Evolutionary conservation across 2,888 invertebrate species (phyloP).

Genomic region (Andrena flavipes): DNA sequence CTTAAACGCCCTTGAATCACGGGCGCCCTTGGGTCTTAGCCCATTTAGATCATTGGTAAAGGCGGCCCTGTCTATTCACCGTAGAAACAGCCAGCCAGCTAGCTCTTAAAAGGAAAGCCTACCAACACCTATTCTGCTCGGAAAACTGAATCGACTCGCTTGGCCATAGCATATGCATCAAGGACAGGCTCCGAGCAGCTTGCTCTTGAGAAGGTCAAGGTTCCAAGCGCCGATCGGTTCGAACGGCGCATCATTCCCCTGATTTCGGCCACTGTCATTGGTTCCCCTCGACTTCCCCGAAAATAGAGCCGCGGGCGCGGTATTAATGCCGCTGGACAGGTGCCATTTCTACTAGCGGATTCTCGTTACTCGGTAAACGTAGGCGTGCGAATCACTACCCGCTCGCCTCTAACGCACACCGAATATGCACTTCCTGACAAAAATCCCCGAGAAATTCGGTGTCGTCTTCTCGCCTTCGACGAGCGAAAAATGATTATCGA

Average conservation of each 20-base stretch:
- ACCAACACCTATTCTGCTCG: no score
- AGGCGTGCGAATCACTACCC: conserved; percentile 2
- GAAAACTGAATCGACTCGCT: not conserved
- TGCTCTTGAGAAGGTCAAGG: conserved; percentile 30
- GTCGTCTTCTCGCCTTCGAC: not conserved
- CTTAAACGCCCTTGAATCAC: no score
- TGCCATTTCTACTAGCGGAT: conserved; percentile 45
- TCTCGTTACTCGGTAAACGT: conserved; percentile 11
- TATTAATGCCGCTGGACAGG: conserved; percentile 40
- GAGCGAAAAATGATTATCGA: not conserved
- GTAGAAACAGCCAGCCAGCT: no score
- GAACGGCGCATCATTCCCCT: not conserved
- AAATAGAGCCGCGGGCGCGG: conserved; percentile 33
- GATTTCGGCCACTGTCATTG: conserved; percentile 33
- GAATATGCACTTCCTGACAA: not conserved
- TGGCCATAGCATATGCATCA: not conserved
- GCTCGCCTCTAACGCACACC: not conserved
- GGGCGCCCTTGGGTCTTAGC: no score
- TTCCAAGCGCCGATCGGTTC: not conserved
- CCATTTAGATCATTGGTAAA: no score
- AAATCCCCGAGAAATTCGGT: not conserved
- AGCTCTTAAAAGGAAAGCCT: no score
- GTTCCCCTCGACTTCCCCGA: not conserved
- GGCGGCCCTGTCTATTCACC: no score
- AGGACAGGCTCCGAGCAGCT: not conserved